These are phyloP conservation scores for Oncorhynchus gorbuscha DNA, from an alignment of 2,113 vertebrate genomes.

Conservation along the genomic window DNA sequence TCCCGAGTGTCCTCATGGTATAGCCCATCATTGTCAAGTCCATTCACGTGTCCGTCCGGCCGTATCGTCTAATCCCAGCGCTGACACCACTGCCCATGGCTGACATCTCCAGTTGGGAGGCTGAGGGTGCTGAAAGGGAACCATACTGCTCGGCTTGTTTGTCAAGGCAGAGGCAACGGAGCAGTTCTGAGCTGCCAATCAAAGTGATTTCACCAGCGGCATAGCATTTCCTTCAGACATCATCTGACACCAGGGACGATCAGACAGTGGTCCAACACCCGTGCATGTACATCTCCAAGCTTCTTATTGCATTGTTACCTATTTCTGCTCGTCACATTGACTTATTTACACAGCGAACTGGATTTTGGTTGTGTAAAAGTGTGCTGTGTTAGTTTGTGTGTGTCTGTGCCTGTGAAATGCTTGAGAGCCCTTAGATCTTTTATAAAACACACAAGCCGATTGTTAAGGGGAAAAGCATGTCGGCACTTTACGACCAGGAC, in stretches of 20 bases:
- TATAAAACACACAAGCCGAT: conserved; percentile 28
- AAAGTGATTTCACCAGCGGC: background rate
- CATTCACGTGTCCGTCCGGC: background rate
- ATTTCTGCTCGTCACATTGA: too few relatives aligned
- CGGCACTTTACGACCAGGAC: background rate
- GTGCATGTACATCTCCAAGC: too few relatives aligned
- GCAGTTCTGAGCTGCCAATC: background rate
- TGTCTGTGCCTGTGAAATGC: background rate
- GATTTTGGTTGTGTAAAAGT: too few relatives aligned
- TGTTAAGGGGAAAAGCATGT: conserved; percentile 18
- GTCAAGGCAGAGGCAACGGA: background rate
- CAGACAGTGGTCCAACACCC: too few relatives aligned
- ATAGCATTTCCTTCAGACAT: background rate
- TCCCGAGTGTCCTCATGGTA: too few relatives aligned
- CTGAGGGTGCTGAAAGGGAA: background rate
- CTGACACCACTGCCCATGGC: background rate
- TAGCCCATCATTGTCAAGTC: too few relatives aligned
- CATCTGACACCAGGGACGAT: too few relatives aligned
- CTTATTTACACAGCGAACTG: too few relatives aligned
- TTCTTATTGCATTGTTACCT: too few relatives aligned
- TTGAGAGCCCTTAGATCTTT: conserved; percentile 11
- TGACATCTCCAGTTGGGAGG: background rate
- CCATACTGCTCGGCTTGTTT: background rate
- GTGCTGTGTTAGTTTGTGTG: background rate
- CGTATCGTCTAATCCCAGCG: background rate